Evolutionary conservation across 53 echinoderm and acorn worm species (phyloP).

Genomic region (Stichopus horrens): DNA sequence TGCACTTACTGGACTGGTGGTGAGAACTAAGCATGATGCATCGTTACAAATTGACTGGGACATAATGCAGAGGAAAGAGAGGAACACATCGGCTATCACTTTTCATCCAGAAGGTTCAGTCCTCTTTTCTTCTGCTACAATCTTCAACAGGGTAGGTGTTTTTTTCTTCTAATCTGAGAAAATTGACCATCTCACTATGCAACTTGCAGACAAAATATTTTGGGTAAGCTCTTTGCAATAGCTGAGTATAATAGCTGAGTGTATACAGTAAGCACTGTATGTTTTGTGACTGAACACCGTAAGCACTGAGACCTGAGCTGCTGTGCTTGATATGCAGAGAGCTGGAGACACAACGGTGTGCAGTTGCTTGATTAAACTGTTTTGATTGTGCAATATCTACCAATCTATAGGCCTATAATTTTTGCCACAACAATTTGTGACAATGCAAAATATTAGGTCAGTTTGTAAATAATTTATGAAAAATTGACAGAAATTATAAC

Average conservation of each 20-base stretch:
- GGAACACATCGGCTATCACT: slow-evolving; percentile 45
- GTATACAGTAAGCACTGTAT: background rate
- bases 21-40: slow-evolving; percentile 57
- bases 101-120: slow-evolving; percentile 66
- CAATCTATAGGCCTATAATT: no score
- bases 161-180: background rate
- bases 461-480: no score
- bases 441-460: no score
- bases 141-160: slow-evolving; percentile 72
- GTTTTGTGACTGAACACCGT: no score
- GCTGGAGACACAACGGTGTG: no score
- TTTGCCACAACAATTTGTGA: no score
- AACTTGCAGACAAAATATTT: background rate
- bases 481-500: no score
- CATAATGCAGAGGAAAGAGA: slow-evolving; percentile 29
- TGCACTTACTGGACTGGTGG: slow-evolving; percentile 72
- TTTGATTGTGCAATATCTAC: no score
- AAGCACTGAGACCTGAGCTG: no score
- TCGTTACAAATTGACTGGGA: slow-evolving; percentile 73
- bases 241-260: background rate
- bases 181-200: background rate
- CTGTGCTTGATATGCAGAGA: no score
- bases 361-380: no score
- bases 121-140: slow-evolving; percentile 57
- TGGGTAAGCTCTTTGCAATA: background rate